phyloP scores from a whole-genome alignment of 2,888 invertebrate genomes.

The Macrophya annulata region DNA sequence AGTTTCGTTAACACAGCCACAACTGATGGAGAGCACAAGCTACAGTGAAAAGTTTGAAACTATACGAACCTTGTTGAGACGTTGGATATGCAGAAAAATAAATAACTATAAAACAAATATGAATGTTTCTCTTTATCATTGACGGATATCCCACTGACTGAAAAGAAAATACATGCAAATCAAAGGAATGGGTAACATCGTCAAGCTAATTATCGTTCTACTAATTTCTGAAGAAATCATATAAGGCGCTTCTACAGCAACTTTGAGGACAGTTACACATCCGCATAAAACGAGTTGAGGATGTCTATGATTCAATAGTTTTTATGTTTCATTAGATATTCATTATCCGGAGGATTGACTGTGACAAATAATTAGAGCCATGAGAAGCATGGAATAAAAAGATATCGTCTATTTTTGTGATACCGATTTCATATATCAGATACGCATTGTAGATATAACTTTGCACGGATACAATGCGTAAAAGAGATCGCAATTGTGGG shows the following conservation, averaged over 20 bases:
- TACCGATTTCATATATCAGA: not conserved
- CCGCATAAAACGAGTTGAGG: not conserved
- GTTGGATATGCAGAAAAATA: not conserved
- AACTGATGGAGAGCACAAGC: not conserved
- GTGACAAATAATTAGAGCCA: not conserved
- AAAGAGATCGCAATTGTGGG: not conserved
- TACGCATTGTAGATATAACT: not conserved
- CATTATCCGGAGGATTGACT: too few species aligned
- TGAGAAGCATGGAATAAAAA: not conserved
- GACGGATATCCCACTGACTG: too few species aligned
- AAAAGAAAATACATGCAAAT: not conserved
- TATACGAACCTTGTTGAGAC: slow-evolving; percentile 2
- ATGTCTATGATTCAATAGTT: not conserved
- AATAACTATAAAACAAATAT: not conserved
- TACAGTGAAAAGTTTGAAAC: not conserved
- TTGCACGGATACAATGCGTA: not conserved
- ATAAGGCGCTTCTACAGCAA: not conserved
- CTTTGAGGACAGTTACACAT: not conserved
- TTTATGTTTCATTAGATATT: too few species aligned
- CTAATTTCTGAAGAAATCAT: not conserved
- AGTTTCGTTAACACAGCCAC: not conserved
- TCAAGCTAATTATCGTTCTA: not conserved
- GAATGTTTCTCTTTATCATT: too few species aligned
- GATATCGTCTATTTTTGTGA: not conserved
- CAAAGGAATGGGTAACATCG: too few species aligned